A percentile compares a stretch with the other conserved stretches of the same genome.
These are phyloP conservation scores for Amphipyra berbera DNA, from an alignment of 2,888 invertebrate genomes.

Conservation along the genomic window DNA sequence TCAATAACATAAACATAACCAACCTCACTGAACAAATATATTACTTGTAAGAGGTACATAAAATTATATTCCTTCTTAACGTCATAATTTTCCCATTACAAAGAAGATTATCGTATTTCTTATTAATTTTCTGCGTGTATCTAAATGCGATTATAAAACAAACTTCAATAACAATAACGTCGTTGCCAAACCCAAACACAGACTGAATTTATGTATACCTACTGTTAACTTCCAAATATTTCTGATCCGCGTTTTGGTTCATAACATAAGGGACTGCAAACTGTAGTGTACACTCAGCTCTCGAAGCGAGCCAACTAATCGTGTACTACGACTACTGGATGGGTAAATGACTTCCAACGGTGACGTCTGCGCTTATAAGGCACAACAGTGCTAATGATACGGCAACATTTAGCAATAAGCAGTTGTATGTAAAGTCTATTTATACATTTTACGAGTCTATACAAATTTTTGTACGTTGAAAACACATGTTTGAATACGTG, in stretches of 20 bases:
- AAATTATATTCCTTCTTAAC: constrained; percentile 35
- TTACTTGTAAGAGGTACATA: constrained; percentile 51
- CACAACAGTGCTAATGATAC: constrained; percentile 69
- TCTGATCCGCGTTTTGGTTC: constrained; percentile 62
- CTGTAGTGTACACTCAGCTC: constrained; percentile 37
- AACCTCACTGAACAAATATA: constrained; percentile 47
- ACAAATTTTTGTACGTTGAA: constrained; percentile 88
- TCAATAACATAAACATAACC: constrained; percentile 26
- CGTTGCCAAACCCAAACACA: constrained; percentile 87
- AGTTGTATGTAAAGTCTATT: constrained; percentile 89
- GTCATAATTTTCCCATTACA: constrained; percentile 65
- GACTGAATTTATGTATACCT: constrained; percentile 87
- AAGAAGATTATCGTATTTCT: constrained; percentile 62
- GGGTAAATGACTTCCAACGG: constrained; percentile 62
- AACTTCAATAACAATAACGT: constrained; percentile 77
- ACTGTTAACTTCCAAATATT: constrained; percentile 80
- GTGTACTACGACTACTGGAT: constrained; percentile 56
- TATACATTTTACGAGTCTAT: constrained; percentile 90
- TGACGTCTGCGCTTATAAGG: constrained; percentile 57
- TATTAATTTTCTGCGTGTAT: constrained; percentile 53
- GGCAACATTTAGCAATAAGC: constrained; percentile 89
- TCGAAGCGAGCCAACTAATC: constrained; percentile 34
- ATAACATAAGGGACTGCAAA: constrained; percentile 46
- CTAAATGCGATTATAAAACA: constrained; percentile 55
- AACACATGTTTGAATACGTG: constrained; percentile 86